Evolutionary conservation across 1,140 invertebrate species (phyloP), one percentile per base, ranked within the genome.

Genomic region (Pogonomyrmex barbatus): DNA sequence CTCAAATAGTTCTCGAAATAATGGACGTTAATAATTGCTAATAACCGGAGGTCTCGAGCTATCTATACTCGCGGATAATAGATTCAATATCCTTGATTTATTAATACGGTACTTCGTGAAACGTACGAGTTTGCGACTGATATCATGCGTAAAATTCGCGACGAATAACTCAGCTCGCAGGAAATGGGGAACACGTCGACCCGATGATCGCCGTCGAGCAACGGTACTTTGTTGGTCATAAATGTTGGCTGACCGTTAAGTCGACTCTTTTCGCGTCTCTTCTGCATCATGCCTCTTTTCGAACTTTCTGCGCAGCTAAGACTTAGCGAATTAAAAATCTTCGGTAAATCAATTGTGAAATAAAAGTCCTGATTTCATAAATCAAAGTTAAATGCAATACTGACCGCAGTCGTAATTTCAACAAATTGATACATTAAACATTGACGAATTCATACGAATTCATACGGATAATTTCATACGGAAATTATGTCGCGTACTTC

Each of bases 241-340:
- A 89, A 90, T 82, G 86, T 30, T 71, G 75, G 56, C 58, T 87
- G 63, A 90, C 89, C 89, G 89, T 90, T 90, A 90, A 89, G 68
- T 89, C 45, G 50, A 75, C 85, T 90, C 85, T 84, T 87, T 85
- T 63, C 50, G 6, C 54, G 67, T 73, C 39, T 24, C n/a, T 73
- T 33, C 17, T 17, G 12, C 9, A 45, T 2, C 58, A 14, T 78
- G 47, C 9, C 42, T 88, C 76, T 76, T 88, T 88, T 58, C 47
- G n/a, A 54, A 12, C 30, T 75, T 75, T 58, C 10, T 24, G 36
- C 54, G 6, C 24, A 24, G 6, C 12, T 54, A 24, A 47, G 24
- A 45, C 83, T 71, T 73, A 73, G 73, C 67, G 39, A 79, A 67
- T 50, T 12, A 45, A 33, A 62, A 12, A 65, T 39, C 1, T 5